Base-by-base conservation (phyloP, 2,113 vertebrate species). In the Engystomops pustulosus region DNA sequence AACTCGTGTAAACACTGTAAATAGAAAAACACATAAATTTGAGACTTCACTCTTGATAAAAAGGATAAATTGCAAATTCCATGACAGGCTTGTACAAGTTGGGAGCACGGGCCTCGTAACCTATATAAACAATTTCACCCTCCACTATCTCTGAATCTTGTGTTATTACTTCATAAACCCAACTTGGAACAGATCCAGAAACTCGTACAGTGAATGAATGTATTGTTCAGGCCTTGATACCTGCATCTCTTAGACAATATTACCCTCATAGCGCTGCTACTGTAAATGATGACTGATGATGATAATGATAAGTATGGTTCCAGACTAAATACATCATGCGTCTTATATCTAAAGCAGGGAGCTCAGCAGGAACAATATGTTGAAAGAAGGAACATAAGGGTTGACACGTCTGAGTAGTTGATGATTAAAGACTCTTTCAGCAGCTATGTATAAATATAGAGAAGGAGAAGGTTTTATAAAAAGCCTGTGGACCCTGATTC, bases 141-240 rank as follows among this genome's bases (percentile, higher is more conserved):
- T 79, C 17, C 23, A 3, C 60, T 78, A 79, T 79, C 83, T 70
- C 34, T 45, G 4, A 38, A 85, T 85, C 47, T 79, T 20, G 4
- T 70, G 7, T 78, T 69, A 84, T 84, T 78, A 41, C 62, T 84
- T 58, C 75, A 55, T 53, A 79, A 55, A 78, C 18, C 23, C 6
- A 18, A 58, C 74, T 44, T 79, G 83, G 47, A 47, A 34, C 15
- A 70, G 20, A 70, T 23, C 18, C 62, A 79, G 69, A 79, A 27
- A 78, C 17, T 30, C 38, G 23, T 32, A 58, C 74, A 69, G 47
- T 79, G 65, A 85, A 41, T 68, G 45, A 84, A 79, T 51, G 17
- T 49, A 41, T 58, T 77, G 45, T 78, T 79, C 20, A 11, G 18
- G 25, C 20, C 55, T 23, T 12, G 25, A 44, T 45, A 82, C 69